phyloP scores from a whole-genome alignment of 2,113 vertebrate genomes.

The Triplophysa rosa region DNA sequence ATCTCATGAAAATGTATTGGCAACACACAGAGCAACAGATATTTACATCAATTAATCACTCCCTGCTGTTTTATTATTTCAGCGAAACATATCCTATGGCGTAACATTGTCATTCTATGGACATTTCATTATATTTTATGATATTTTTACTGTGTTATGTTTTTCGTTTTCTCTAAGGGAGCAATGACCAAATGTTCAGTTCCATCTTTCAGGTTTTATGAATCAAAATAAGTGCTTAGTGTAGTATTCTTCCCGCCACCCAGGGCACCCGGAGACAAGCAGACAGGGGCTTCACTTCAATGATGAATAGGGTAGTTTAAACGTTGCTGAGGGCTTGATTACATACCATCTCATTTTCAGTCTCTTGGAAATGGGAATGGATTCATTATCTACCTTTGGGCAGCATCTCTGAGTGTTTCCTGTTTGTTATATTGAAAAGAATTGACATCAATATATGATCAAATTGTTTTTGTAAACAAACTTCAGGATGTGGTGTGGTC shows the following conservation, averaged over 20 bases:
- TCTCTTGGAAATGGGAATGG: constrained; percentile 74
- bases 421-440: constrained; percentile 49
- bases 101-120: constrained; percentile 15
- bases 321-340: constrained; percentile 75
- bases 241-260: constrained; percentile 51
- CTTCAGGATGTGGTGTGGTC: constrained; percentile 87
- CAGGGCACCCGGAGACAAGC: constrained; percentile 57
- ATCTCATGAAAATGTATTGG: background rate
- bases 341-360: constrained; percentile 80
- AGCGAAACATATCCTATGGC: constrained; percentile 5
- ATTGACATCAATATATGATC: constrained; percentile 43
- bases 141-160: constrained; percentile 10
- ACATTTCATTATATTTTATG: constrained; percentile 19
- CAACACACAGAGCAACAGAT: background rate
- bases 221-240: constrained; percentile 60
- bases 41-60: constrained; percentile 41
- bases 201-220: constrained; percentile 45
- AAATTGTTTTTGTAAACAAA: constrained; percentile 25
- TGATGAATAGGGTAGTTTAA: constrained; percentile 79
- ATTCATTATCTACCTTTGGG: constrained; percentile 78
- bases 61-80: constrained; percentile 11
- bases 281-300: constrained; percentile 63
- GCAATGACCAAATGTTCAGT: constrained; percentile 35
- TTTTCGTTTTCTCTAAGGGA: constrained; percentile 35
- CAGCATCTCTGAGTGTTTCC: constrained; percentile 59